These are phyloP conservation scores for Acanthococcus lagerstroemiae DNA, from an alignment of 2,888 invertebrate genomes.

Conservation along the genomic window DNA sequence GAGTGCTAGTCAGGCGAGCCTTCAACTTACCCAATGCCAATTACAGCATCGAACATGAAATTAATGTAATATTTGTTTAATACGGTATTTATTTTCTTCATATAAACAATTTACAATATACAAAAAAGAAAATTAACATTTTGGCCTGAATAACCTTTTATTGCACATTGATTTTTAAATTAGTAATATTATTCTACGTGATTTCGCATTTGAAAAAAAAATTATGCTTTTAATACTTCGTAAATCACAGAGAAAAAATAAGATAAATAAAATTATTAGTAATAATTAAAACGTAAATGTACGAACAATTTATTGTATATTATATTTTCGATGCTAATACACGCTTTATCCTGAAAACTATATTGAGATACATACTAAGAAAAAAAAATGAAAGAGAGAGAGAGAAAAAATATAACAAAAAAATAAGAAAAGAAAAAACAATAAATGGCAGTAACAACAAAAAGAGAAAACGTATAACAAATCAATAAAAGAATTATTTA, in stretches of 20 bases:
- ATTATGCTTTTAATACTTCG: too few species aligned
- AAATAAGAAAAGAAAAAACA: neutral
- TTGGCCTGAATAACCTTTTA: constrained; percentile 22
- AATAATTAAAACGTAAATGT: constrained; percentile 2
- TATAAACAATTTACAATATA: constrained; percentile 33
- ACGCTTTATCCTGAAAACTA: too few species aligned
- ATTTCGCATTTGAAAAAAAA: too few species aligned
- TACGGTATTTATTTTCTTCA: constrained; percentile 52
- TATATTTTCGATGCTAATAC: too few species aligned
- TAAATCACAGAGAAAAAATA: neutral
- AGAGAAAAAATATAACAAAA: neutral
- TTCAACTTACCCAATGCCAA: too few species aligned
- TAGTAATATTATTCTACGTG: neutral
- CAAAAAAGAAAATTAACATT: constrained; percentile 25
- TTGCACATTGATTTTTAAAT: constrained; percentile 14
- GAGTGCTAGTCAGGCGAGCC: too few species aligned
- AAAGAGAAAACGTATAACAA: neutral
- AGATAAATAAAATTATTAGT: neutral
- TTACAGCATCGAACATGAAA: too few species aligned
- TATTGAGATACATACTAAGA: too few species aligned
- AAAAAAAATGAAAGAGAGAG: neutral
- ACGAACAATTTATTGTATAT: too few species aligned
- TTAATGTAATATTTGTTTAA: too few species aligned
- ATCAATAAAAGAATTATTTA: too few species aligned
- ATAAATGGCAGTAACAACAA: neutral